Percentiles rank a stretch among this genome's conserved stretches.
Evolutionary conservation across 2,113 vertebrate genomes (phyloP).

Genomic region (Dasyurus viverrinus): DNA sequence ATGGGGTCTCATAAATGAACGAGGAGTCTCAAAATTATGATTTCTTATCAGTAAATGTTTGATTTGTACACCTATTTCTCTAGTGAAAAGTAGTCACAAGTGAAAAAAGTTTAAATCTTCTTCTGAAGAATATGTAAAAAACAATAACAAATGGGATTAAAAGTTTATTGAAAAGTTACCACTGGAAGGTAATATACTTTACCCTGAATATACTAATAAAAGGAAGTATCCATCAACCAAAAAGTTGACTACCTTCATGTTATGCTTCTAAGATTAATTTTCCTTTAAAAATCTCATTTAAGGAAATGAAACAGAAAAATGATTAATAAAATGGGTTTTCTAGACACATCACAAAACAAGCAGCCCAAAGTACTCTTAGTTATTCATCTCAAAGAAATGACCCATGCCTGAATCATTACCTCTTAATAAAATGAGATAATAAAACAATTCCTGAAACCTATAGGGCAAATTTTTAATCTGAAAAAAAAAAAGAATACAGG

Average conservation of each 20-base stretch:
- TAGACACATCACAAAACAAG: constrained; percentile 29
- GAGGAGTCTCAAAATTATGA: too few species aligned
- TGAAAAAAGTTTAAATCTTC: too few species aligned
- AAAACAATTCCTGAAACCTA: constrained; percentile 10
- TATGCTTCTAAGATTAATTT: constrained; percentile 32
- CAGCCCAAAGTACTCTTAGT: constrained; percentile 10
- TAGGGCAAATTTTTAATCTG: constrained; percentile 22
- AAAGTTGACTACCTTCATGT: neutral
- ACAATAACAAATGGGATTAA: constrained; percentile 21
- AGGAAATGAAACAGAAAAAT: constrained; percentile 14
- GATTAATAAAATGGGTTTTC: neutral
- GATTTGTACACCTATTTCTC: too few species aligned
- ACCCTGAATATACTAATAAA: constrained; percentile 9
- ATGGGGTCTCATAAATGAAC: too few species aligned
- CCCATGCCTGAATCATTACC: neutral
- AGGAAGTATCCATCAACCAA: neutral
- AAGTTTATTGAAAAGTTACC: neutral
- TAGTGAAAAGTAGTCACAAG: too few species aligned
- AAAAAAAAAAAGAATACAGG: constrained; percentile 15
- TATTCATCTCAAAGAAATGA: constrained; percentile 20
- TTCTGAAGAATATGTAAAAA: neutral
- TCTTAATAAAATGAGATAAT: constrained; percentile 31
- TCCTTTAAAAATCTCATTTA: constrained; percentile 45
- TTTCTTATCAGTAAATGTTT: too few species aligned
- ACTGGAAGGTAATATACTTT: neutral